phyloP scores from a whole-genome alignment of 2,888 invertebrate genomes.

The Dorcus parallelipipedus region DNA sequence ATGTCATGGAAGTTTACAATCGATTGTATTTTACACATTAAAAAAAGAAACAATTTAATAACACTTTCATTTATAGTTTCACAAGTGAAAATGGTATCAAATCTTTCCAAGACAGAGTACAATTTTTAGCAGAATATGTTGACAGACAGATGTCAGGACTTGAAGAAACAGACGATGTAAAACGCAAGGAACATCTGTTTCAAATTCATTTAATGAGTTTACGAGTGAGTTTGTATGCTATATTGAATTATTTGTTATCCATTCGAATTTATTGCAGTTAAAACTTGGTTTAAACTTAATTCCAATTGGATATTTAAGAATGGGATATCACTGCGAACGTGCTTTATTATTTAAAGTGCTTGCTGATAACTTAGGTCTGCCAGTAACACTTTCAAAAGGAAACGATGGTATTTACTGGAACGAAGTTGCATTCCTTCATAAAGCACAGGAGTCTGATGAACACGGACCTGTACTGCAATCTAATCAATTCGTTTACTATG shows the following conservation, averaged over 20 bases:
- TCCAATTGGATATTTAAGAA: slow-evolving; percentile 50
- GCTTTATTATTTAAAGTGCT: slow-evolving; percentile 55
- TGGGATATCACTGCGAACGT: slow-evolving; percentile 53
- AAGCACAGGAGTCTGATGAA: neutral
- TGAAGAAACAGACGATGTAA: neutral
- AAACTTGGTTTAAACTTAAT: slow-evolving; percentile 49
- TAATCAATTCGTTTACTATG: slow-evolving; percentile 38
- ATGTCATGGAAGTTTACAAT: slow-evolving; percentile 3
- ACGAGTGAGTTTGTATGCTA: too few relatives aligned
- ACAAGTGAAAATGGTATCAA: neutral
- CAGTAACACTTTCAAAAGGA: slow-evolving; percentile 49
- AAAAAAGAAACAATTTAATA: too few relatives aligned
- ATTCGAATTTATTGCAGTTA: neutral
- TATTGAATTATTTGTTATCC: too few relatives aligned
- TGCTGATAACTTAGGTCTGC: slow-evolving; percentile 53
- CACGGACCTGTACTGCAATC: neutral
- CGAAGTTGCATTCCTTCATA: slow-evolving; percentile 36
- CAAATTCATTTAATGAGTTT: slow-evolving; percentile 8
- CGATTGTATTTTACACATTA: slow-evolving; percentile 1
- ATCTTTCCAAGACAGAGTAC: neutral
- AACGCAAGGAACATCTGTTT: slow-evolving; percentile 4
- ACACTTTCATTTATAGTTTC: too few relatives aligned
- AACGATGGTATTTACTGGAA: slow-evolving; percentile 47
- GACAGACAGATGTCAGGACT: slow-evolving; percentile 12
- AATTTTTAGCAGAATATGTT: slow-evolving; percentile 11